phyloP scores from a whole-genome alignment of 2,888 invertebrate genomes.

The Gnatocerus cornutus region DNA sequence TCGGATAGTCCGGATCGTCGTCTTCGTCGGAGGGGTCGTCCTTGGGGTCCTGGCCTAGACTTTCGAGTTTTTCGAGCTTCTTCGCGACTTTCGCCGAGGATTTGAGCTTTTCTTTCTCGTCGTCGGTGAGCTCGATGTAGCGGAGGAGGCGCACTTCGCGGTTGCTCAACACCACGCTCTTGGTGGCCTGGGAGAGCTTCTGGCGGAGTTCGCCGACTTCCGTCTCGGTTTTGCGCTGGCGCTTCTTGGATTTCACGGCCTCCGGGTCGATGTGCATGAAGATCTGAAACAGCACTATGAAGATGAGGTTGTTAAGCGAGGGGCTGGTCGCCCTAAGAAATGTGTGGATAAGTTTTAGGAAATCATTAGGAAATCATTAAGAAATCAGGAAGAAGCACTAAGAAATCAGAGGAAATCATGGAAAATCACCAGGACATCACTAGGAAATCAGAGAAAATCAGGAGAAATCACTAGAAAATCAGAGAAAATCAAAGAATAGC shows the following conservation, averaged over 20 bases:
- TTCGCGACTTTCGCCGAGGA: conserved; percentile 94
- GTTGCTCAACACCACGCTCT: conserved; percentile 92
- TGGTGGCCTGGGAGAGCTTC: conserved; percentile 86
- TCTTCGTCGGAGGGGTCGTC: conserved; percentile 80
- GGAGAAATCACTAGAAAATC: no score
- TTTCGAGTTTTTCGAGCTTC: conserved; percentile 92
- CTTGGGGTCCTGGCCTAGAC: conserved; percentile 81
- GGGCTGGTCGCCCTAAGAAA: no score
- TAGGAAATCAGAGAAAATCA: no score
- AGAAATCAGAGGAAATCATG: no score
- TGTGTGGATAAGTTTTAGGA: no score
- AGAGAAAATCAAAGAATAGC: no score
- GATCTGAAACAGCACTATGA: conserved; percentile 66
- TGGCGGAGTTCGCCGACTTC: conserved; percentile 90
- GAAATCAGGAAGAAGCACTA: no score
- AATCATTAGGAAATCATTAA: no score
- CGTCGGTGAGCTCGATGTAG: conserved; percentile 92
- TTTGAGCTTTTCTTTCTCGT: conserved; percentile 93
- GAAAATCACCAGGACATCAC: no score
- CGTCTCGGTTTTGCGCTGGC: conserved; percentile 92
- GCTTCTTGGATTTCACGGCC: conserved; percentile 89
- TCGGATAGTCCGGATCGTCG: conserved; percentile 83
- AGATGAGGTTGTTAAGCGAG: neutral
- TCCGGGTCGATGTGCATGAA: conserved; percentile 89
- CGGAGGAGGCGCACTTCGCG: conserved; percentile 90